Evolutionary conservation across 2,113 vertebrate species (phyloP), one percentile per base, ranked within the genome.

Genomic region (Hippoglossus stenolepis): DNA sequence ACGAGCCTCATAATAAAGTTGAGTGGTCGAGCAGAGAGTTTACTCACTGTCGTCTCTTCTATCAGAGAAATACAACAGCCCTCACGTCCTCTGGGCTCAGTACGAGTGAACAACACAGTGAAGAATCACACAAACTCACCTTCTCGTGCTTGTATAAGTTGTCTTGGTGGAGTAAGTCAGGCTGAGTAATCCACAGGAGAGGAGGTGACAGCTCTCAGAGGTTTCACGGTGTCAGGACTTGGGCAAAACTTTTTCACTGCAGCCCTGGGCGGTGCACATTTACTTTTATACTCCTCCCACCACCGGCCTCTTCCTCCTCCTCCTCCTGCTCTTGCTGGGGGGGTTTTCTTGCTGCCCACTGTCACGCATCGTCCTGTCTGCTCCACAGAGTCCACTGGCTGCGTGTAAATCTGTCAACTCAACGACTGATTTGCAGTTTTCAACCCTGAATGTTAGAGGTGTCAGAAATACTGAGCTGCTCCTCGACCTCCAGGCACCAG

Each of bases 181-280:
- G 23, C 11, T 7, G 12, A 23, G 3, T 58, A 26, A 58, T 58
- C 57, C 57, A 58, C 57, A 21, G 35, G 35, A 11, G 18, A 40
- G 21, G 80, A 84, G 68, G 85, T 65, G 69, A 53, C 65, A 66
- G 74, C 64, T 80, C 77, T 70, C 76, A 43, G 14, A 60, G 43
- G 14, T 62, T 66, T 70, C 64, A 73, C 65, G 58, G 24, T 60
- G 57, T 63, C 64, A 60, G 82, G 84, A 89, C 74, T 91, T 84
- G 10, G 87, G 72, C 63, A 75, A 93, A 92, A 43, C 15, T 90
- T 92, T 90, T 71, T 85, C 78, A 58, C 77, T 6, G 77, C 35
- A 23, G 62, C 20, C 6, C 72, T 80, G 90, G 85, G 84, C 83
- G 91, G 87, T 24, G 80, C 84, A 49, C 40, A 13, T 31, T 59